Evolutionary conservation across 2,888 invertebrate species (phyloP), one percentile per base, ranked within the genome.

Genomic region (Lasioglossum oenotherae): DNA sequence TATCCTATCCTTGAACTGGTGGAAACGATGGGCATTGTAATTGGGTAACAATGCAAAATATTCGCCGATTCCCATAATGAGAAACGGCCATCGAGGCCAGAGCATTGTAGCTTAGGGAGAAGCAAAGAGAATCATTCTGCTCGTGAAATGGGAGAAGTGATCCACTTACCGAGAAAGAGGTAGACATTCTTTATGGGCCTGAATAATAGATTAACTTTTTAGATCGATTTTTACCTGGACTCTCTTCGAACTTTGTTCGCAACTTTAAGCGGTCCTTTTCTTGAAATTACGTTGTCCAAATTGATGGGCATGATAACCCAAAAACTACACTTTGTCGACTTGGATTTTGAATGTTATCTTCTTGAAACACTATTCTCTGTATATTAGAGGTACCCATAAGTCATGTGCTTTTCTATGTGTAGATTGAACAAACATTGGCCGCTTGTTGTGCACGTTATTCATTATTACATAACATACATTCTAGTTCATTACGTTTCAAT

Each of bases 1-100:
- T 35, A 74, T 74, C 46, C 35, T 46, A 49, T 74, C n/a, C 53
- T 53, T 23, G 31, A 57, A 74, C 23, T 72, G 12, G 38, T 41
- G 41, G 44, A n/a, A 72, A 72, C 38, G n/a, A 72, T 41, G 72
- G 72, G n/a, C 41, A 72, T 72, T 44, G 23, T 72, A 38, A 72
- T 72, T 72, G 72, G 41, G 38, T n/a, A 41, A 41, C 72, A 72
- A 72, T 44, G 72, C 44, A 72, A 72, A 38, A 38, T 72, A 72
- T 69, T 38, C 38, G 69, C 10, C 38, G 69, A 69, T 38, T 69
- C 69, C 38, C 23, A 69, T 69, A 38, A 69, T 69, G 69, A 38
- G 69, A 69, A 69, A 69, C 10, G 38, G 19, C 38, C 38, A 38
- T 23, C 10, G 67, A 67, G 35, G 6, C 4, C 19, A 8, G 35